Percentiles rank a stretch among this genome's conserved stretches.
phyloP scores from a whole-genome alignment of 2,797 vertebrate species.

The Gallinago nigripennis region DNA sequence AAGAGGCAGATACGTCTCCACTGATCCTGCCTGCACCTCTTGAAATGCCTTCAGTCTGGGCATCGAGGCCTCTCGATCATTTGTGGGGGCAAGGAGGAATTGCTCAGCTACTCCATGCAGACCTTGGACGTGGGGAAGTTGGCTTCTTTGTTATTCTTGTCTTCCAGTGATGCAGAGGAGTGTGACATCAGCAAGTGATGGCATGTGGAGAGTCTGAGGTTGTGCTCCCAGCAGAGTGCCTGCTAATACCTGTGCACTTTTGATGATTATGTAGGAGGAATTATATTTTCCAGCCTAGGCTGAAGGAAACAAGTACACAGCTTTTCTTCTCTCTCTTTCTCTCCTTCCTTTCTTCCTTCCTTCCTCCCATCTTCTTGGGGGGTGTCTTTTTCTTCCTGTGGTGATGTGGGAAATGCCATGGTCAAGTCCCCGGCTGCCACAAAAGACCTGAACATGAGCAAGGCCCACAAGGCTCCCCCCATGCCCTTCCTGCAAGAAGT shows the following conservation, averaged over 20 bases:
- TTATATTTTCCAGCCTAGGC: not conserved
- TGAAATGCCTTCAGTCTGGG: not conserved
- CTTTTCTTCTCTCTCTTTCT: not conserved
- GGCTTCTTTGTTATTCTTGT: not conserved
- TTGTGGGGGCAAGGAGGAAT: not conserved
- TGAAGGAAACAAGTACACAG: not conserved
- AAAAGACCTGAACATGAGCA: not conserved
- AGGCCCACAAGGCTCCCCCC: not conserved
- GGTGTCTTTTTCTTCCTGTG: not conserved
- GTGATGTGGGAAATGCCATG: not conserved
- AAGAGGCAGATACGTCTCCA: not conserved
- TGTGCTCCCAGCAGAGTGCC: not conserved
- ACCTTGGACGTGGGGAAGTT: not conserved
- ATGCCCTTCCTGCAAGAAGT: fast-evolving
- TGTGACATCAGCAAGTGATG: not conserved
- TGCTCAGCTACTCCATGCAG: not conserved
- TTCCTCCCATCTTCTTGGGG: too few relatives aligned
- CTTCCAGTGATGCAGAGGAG: not conserved
- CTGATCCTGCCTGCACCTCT: not conserved
- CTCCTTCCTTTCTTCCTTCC: too few relatives aligned
- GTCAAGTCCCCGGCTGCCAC: not conserved
- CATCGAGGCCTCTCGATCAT: not conserved
- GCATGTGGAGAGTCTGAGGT: not conserved
- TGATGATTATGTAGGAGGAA: not conserved
- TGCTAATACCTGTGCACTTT: not conserved